Evolutionary conservation across 2,113 vertebrate genomes (phyloP).

Genomic region (Lepus europaeus): DNA sequence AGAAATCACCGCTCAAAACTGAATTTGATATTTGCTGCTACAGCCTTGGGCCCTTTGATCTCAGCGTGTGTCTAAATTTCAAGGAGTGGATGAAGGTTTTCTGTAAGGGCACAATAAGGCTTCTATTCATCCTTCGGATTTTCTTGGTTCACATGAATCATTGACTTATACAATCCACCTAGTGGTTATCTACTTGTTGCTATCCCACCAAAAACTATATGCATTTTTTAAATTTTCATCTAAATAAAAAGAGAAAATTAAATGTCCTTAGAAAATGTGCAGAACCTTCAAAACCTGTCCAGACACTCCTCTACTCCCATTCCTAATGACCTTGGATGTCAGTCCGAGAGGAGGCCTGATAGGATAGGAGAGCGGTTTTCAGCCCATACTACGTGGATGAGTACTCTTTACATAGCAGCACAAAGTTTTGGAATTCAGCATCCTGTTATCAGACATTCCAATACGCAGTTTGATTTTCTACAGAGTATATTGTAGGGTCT

Average conservation of each 20-base stretch:
- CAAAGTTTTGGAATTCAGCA: not conserved
- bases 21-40: not conserved
- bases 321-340: not conserved
- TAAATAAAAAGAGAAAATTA: not conserved
- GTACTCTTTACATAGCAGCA: not conserved
- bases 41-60: not conserved
- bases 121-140: not conserved
- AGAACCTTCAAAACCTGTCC: conserved; percentile 18
- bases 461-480: not conserved
- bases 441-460: not conserved
- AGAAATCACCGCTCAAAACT: conserved; percentile 56
- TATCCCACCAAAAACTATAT: not conserved
- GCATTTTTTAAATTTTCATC: not conserved
- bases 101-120: not conserved
- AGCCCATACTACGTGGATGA: not conserved
- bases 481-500: not conserved
- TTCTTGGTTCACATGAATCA: not conserved
- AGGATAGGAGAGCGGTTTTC: not conserved
- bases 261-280: conserved; percentile 4
- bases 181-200: not conserved
- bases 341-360: not conserved
- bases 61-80: not conserved
- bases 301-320: not conserved
- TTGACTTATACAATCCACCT: not conserved
- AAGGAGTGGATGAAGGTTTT: not conserved